Conservation (phyloP, 2,797 vertebrate genomes). For the Labeo calbasu region DNA sequence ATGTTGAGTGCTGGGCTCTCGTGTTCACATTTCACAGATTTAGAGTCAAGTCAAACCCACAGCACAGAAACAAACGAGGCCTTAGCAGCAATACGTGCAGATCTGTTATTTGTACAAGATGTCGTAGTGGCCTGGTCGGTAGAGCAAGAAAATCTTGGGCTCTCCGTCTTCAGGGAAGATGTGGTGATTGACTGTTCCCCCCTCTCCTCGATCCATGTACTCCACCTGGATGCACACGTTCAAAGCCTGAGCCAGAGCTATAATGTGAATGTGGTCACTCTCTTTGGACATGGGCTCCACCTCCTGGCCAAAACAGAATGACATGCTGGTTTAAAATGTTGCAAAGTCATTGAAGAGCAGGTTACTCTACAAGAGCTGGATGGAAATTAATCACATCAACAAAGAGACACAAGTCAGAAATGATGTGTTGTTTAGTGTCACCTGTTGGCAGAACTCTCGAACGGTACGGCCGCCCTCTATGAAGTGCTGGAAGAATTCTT, state of each 20-base stretch:
- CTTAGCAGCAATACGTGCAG: constrained; percentile 35
- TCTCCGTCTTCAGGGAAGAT: constrained; percentile 92
- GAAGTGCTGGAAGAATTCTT: constrained; percentile 88
- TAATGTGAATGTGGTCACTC: constrained; percentile 98
- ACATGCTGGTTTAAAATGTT: constrained; percentile 29
- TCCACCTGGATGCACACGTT: constrained; percentile 92
- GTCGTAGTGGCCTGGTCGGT: constrained; percentile 95
- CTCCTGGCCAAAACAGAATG: constrained; percentile 76
- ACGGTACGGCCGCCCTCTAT: constrained; percentile 93
- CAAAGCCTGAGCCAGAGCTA: constrained; percentile 92
- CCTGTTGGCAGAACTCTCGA: constrained; percentile 97
- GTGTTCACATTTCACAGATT: constrained; percentile 58
- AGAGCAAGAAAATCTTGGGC: constrained; percentile 93
- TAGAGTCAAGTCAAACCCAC: constrained; percentile 47
- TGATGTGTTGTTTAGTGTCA: constrained; percentile 53
- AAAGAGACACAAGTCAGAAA: background rate
- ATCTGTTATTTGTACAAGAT: constrained; percentile 91
- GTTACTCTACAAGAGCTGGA: background rate
- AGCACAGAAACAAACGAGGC: constrained; percentile 32
- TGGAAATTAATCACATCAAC: background rate
- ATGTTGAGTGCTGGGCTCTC: constrained; percentile 31
- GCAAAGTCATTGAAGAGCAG: constrained; percentile 26
- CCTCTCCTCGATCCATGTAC: constrained; percentile 96
- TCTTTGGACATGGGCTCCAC: constrained; percentile 97
- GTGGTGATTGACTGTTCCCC: constrained; percentile 91